Evolutionary conservation across 2,888 invertebrate genomes (phyloP).

Genomic region (Psococerastis gibbosa): DNA sequence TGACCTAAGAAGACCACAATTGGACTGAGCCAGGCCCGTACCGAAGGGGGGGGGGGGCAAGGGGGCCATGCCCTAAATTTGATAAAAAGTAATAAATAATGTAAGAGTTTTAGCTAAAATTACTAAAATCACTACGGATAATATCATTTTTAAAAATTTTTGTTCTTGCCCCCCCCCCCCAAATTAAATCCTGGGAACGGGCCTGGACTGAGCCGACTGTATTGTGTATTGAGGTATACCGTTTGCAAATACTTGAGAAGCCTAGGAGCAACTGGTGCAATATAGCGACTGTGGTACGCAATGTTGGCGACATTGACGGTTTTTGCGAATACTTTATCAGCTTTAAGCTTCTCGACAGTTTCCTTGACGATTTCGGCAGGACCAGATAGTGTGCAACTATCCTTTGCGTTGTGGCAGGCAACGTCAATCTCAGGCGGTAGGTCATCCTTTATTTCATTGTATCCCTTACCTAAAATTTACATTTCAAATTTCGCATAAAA

Average conservation of each 20-base stretch:
- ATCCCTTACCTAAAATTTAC: slow-evolving; percentile 13
- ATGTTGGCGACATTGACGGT: slow-evolving; percentile 19
- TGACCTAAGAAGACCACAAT: too few relatives aligned
- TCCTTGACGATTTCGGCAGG: slow-evolving; percentile 39
- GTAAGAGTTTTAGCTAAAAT: too few relatives aligned
- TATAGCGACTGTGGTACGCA: slow-evolving; percentile 21
- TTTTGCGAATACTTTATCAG: slow-evolving; percentile 19
- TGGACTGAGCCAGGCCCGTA: too few relatives aligned
- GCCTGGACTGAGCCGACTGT: too few relatives aligned
- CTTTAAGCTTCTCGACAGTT: slow-evolving; percentile 36
- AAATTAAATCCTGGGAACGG: too few relatives aligned
- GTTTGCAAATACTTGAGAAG: slow-evolving; percentile 26
- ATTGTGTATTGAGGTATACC: too few relatives aligned
- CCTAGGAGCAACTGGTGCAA: slow-evolving; percentile 26
- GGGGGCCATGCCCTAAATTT: too few relatives aligned
- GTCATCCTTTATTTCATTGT: slow-evolving; percentile 18
- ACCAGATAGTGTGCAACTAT: slow-evolving; percentile 62
- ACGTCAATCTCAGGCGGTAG: slow-evolving; percentile 45
- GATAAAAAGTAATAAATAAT: too few relatives aligned
- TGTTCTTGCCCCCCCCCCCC: too few relatives aligned
- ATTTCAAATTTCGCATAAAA: slow-evolving; percentile 5
- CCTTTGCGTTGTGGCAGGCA: slow-evolving; percentile 62
- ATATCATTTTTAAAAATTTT: too few relatives aligned
- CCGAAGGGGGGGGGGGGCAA: too few relatives aligned
- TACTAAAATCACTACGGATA: too few relatives aligned